A percentile compares a stretch with the other conserved stretches of the same genome.
Conservation (phyloP, 2,797 vertebrate species). For the Silurus aristotelis region DNA sequence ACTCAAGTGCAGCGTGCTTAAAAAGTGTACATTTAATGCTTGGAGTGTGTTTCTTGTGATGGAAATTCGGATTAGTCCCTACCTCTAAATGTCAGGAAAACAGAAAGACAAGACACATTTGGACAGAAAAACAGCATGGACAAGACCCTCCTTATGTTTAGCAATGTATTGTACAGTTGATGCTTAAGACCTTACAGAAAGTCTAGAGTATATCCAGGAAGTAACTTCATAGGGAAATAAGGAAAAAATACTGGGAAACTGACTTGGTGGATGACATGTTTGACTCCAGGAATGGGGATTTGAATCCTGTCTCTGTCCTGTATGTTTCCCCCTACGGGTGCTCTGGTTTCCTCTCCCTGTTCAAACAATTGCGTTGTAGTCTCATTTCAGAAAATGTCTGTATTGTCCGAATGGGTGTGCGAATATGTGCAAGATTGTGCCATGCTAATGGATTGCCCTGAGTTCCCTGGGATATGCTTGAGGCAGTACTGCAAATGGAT, state of each 20-base stretch:
- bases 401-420: neutral
- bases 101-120: neutral
- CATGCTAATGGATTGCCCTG: too few relatives aligned
- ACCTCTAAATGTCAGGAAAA: neutral
- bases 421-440: too few relatives aligned
- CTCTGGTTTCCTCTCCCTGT: too few relatives aligned
- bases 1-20: neutral
- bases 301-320: too few relatives aligned
- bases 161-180: neutral
- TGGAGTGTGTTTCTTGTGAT: neutral
- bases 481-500: too few relatives aligned
- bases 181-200: neutral
- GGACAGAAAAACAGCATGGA: neutral
- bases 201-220: neutral
- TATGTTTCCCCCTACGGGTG: too few relatives aligned
- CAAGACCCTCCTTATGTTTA: neutral
- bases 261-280: too few relatives aligned
- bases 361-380: too few relatives aligned
- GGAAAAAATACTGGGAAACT: too few relatives aligned
- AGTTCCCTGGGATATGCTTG: too few relatives aligned
- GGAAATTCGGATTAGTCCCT: neutral
- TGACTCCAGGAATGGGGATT: too few relatives aligned
- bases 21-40: neutral
- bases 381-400: too few relatives aligned
- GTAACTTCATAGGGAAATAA: neutral